Evolutionary conservation across 2,797 vertebrate genomes (phyloP).

Genomic region (Yasuhikotakia modesta): DNA sequence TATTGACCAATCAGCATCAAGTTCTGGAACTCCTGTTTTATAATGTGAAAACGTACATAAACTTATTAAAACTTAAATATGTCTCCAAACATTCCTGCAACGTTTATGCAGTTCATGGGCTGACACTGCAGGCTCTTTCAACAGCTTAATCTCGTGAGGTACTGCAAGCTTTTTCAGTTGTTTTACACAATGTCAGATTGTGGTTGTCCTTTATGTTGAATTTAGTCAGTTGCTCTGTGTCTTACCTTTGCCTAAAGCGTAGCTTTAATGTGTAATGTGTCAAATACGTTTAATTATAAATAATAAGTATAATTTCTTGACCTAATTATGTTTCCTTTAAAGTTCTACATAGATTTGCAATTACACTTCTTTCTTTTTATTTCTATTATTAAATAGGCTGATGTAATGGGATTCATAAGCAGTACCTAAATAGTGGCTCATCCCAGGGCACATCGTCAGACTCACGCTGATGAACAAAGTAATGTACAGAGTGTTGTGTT

Average conservation of each 20-base stretch:
- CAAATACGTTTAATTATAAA: no score
- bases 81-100: neutral
- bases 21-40: neutral
- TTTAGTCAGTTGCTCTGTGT: conserved; percentile 40
- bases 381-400: neutral
- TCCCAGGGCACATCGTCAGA: neutral
- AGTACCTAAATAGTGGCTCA: neutral
- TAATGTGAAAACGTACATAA: no score
- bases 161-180: conserved; percentile 11
- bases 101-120: neutral
- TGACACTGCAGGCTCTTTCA: conserved; percentile 10
- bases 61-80: no score
- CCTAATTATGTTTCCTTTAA: no score
- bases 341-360: neutral
- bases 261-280: conserved; percentile 44
- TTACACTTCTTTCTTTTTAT: neutral
- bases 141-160: conserved; percentile 9
- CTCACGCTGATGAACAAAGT: conserved; percentile 5
- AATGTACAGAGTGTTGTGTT: conserved; percentile 30
- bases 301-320: no score
- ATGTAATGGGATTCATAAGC: neutral
- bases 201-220: conserved; percentile 33
- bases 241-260: conserved; percentile 44
- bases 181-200: conserved; percentile 36
- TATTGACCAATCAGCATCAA: neutral